phyloP scores from a whole-genome alignment of 1,140 invertebrate genomes.

The Teleopsis dalmanni region DNA sequence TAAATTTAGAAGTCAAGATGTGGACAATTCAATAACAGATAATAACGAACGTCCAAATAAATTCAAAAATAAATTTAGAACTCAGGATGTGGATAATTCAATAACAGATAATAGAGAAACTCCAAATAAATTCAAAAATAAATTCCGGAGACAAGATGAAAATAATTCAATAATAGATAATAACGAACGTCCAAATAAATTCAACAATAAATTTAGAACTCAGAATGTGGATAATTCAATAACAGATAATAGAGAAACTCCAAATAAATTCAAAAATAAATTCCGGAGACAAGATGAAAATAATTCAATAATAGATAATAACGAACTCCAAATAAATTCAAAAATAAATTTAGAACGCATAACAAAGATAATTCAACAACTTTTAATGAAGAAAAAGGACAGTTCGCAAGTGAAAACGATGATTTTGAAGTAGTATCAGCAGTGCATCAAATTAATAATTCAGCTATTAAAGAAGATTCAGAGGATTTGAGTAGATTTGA shows the following conservation, averaged over 20 bases:
- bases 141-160: no score
- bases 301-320: no score
- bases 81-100: background rate
- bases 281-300: no score
- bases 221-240: background rate
- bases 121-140: no score
- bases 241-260: background rate
- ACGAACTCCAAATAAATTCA: background rate
- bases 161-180: no score
- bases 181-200: background rate
- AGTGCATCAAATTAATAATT: background rate
- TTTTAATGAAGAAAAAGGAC: background rate
- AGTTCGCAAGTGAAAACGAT: no score
- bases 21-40: no score
- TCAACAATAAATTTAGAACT: background rate
- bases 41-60: no score
- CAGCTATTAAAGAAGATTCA: background rate
- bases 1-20: no score
- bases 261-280: no score
- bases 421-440: conserved; percentile 31
- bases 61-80: conserved; percentile 2
- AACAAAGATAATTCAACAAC: background rate
- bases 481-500: conserved; percentile 35
- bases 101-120: background rate
- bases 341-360: conserved; percentile 2